Conservation (phyloP, 2,888 invertebrate species). For the Drosophila incognita region DNA sequence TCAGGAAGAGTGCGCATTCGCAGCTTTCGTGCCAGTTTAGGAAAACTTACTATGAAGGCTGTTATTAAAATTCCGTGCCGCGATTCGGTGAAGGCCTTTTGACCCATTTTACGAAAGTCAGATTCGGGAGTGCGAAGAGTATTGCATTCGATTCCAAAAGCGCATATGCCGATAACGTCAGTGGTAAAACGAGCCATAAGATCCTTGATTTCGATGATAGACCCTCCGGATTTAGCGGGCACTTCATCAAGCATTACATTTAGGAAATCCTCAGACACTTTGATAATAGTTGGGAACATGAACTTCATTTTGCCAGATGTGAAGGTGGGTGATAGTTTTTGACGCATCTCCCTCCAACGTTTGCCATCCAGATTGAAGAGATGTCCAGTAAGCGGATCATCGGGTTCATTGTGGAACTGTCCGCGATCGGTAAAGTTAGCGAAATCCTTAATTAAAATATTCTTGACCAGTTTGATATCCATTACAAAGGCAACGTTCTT, state of each 20-base stretch:
- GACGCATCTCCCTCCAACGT: slow-evolving; percentile 85
- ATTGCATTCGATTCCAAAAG: slow-evolving; percentile 85
- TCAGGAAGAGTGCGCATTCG: slow-evolving; percentile 64
- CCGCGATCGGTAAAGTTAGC: slow-evolving; percentile 83
- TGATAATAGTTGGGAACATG: slow-evolving; percentile 71
- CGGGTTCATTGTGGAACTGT: slow-evolving; percentile 75
- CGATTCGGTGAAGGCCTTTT: slow-evolving; percentile 38
- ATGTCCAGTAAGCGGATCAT: slow-evolving; percentile 83
- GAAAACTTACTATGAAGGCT: slow-evolving; percentile 58
- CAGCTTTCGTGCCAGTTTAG: slow-evolving; percentile 63
- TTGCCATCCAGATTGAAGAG: slow-evolving; percentile 82
- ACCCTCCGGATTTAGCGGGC: slow-evolving; percentile 23
- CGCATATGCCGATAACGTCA: slow-evolving; percentile 86
- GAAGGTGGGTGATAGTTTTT: slow-evolving; percentile 83
- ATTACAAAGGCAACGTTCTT: slow-evolving; percentile 56
- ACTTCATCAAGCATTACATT: slow-evolving; percentile 51
- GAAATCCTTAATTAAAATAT: slow-evolving; percentile 73
- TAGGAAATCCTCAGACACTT: slow-evolving; percentile 61
- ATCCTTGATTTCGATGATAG: slow-evolving; percentile 84
- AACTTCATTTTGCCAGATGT: slow-evolving; percentile 78
- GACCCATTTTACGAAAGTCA: slow-evolving; percentile 79
- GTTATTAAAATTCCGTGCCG: slow-evolving; percentile 2
- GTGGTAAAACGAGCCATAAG: slow-evolving; percentile 79
- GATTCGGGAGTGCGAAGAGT: slow-evolving; percentile 81
- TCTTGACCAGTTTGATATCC: slow-evolving; percentile 64